These are phyloP conservation scores for Synanceia verrucosa DNA, from an alignment of 2,797 vertebrate species.

Conservation along the genomic window DNA sequence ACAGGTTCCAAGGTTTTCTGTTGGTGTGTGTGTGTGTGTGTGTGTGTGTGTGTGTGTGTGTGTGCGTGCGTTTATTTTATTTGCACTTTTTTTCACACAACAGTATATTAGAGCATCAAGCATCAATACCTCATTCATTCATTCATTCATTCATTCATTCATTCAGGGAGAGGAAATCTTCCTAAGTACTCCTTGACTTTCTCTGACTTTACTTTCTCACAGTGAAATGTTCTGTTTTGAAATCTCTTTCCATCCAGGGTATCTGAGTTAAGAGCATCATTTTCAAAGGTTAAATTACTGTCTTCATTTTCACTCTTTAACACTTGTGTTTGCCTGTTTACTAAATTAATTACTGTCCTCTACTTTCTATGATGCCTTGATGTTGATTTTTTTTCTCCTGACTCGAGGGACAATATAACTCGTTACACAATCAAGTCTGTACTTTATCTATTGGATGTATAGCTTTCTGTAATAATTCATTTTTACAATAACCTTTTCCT, in stretches of 20 bases:
- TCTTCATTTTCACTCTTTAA: not conserved
- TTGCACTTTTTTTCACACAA: not conserved
- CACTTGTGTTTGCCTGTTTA: not conserved
- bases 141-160: too few species aligned
- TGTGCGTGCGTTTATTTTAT: constrained; percentile 2
- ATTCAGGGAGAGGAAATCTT: not conserved
- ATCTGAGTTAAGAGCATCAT: not conserved
- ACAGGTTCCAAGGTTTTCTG: constrained; percentile 29
- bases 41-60: too few species aligned
- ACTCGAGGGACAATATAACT: not conserved
- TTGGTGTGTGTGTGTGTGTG: not conserved
- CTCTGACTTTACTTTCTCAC: not conserved
- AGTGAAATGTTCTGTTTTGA: not conserved
- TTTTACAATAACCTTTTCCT: not conserved
- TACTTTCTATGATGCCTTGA: not conserved
- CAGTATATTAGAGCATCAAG: not conserved
- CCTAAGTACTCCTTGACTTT: not conserved
- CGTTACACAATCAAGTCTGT: not conserved
- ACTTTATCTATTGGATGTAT: too few species aligned
- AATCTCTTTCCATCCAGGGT: not conserved
- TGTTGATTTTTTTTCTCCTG: not conserved
- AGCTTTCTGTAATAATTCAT: not conserved
- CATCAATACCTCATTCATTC: not conserved
- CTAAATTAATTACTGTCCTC: not conserved
- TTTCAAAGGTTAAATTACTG: not conserved